Conservation (phyloP, 2,113 vertebrate species). For the Prietella phreatophila region DNA sequence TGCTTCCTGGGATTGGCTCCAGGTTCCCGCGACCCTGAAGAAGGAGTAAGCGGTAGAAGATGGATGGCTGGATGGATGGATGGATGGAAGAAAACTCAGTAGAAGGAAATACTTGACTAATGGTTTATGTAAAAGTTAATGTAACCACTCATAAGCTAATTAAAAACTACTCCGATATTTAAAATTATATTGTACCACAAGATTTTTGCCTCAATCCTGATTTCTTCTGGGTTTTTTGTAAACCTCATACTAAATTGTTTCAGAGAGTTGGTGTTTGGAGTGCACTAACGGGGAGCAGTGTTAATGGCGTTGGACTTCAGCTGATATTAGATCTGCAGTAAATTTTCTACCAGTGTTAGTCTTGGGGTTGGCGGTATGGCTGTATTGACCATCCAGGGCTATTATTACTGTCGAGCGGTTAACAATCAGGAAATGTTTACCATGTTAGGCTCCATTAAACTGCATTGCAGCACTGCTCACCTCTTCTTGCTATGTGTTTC, state of each 20-base stretch:
- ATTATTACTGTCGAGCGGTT: background rate
- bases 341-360: background rate
- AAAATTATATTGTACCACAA: background rate
- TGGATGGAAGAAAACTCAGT: background rate
- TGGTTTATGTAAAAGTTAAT: background rate
- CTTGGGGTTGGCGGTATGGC: background rate
- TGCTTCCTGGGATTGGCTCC: too few species aligned
- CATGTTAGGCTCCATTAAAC: background rate
- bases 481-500: background rate
- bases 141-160: background rate
- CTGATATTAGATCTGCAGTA: background rate
- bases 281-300: background rate
- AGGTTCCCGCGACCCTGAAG: too few species aligned
- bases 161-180: background rate
- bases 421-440: background rate
- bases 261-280: background rate
- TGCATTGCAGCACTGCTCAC: background rate
- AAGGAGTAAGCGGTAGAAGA: too few species aligned
- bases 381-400: background rate
- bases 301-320: background rate
- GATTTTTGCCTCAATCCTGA: too few species aligned
- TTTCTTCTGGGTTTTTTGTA: too few species aligned
- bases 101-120: background rate
- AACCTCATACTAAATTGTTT: too few species aligned
- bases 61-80: too few species aligned